Evolutionary conservation across 1,140 invertebrate species (phyloP).

Genomic region (Megalonaias nervosa): DNA sequence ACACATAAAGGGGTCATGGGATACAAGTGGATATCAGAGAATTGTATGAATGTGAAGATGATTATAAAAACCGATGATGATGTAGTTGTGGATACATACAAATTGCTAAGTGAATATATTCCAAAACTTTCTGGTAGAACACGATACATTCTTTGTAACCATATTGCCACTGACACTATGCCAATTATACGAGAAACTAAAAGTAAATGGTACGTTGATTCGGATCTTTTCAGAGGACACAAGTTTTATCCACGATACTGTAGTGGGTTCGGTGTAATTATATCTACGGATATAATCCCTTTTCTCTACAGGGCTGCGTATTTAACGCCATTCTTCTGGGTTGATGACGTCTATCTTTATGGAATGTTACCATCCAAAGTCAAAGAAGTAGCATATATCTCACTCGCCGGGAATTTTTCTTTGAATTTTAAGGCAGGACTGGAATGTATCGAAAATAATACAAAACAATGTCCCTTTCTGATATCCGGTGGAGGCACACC

Average conservation of each 20-base stretch:
- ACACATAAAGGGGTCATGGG: conserved; percentile 81
- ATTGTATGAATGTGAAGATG: conserved; percentile 75
- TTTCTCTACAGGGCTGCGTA: conserved; percentile 61
- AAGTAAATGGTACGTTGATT: conserved; percentile 48
- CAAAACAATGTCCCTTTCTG: too few relatives aligned
- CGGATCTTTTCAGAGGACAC: conserved; percentile 34
- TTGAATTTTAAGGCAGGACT: too few relatives aligned
- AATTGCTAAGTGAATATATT: conserved; percentile 15
- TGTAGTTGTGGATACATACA: conserved; percentile 25
- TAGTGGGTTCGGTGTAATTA: conserved; percentile 42
- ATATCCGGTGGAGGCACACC: too few relatives aligned
- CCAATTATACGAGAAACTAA: conserved; percentile 24
- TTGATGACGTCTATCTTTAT: conserved; percentile 75
- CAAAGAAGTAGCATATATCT: conserved; percentile 18
- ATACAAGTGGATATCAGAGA: conserved; percentile 77
- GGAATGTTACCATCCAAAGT: conserved; percentile 65
- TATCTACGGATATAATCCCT: conserved; percentile 39
- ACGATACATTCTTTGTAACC: conserved; percentile 41
- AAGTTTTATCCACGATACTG: conserved; percentile 53
- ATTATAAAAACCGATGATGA: conserved; percentile 71
- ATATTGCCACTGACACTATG: conserved; percentile 28
- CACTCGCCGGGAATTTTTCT: too few relatives aligned
- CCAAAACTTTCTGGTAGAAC: conserved; percentile 9
- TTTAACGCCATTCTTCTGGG: conserved; percentile 72
- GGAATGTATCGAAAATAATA: too few relatives aligned